Percentiles rank a stretch among this genome's conserved stretches.
phyloP scores from a whole-genome alignment of 2,113 vertebrate species.

The Chlorodrepanis virens region DNA sequence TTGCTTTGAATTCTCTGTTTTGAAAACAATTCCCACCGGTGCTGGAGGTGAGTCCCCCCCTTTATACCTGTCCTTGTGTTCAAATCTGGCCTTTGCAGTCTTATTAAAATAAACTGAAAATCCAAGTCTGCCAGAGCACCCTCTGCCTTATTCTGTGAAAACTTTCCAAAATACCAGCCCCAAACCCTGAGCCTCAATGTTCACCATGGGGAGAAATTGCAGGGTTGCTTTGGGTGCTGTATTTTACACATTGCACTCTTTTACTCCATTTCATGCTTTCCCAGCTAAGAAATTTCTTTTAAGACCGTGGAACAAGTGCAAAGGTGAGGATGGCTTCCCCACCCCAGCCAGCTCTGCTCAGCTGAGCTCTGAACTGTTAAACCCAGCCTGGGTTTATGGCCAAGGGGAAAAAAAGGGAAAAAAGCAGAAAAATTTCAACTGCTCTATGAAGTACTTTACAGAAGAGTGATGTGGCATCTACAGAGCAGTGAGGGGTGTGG shows the following conservation, averaged over 20 bases:
- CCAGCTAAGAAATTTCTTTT: background rate
- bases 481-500: background rate
- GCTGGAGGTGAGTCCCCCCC: background rate
- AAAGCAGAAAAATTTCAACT: background rate
- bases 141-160: background rate
- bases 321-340: background rate
- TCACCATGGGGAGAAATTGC: background rate
- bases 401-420: background rate
- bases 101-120: background rate
- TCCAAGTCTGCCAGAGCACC: background rate
- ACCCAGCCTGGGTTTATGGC: background rate
- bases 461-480: background rate
- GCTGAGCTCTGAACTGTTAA: background rate
- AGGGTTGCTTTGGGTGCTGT: background rate
- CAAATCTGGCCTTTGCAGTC: background rate
- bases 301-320: background rate
- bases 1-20: background rate
- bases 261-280: background rate
- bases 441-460: background rate
- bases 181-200: background rate
- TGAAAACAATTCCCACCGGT: background rate
- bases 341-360: background rate
- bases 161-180: background rate
- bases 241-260: background rate
- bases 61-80: rapidly evolving